Base-by-base conservation (phyloP, 2,113 vertebrate genomes). In the Alces alces region DNA sequence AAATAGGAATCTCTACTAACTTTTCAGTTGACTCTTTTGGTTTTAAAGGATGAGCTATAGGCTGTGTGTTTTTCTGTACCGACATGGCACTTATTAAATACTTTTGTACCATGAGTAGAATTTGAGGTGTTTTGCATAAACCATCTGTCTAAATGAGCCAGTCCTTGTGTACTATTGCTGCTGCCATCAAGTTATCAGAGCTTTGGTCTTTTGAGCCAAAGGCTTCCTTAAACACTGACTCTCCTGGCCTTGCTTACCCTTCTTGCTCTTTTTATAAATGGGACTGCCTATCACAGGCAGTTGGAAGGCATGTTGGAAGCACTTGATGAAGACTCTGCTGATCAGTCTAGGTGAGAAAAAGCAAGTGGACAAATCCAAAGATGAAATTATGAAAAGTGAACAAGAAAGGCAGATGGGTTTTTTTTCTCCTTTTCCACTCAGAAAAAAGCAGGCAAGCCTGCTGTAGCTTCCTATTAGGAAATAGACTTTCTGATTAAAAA, bases 91-190 rank as follows among this genome's bases (percentile, higher is more conserved):
- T 82, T 57, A 25, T 33, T 93, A 84, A 84, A 64, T 90, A 61
- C 92, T 93, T 96, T 57, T 45, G 80, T 78, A 87, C 92, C 11
- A 1, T 52, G n/a, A 96, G 45, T 95, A 95, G 93, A 95, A 95
- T 73, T 70, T 50, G 64, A 96, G 43, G n/a, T 70, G 57, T 95
- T 97, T 95, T 54, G 55, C 64, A 90, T 94, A 83, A 97, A 54
- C 78, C 36, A 55, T 70, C 39, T 16, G 57, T 47, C 55, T 87
- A 28, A 43, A 27, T 0, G 45, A 66, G 43, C 92, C 79, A 70
- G 21, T 85, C 23, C 50, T 25, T 17, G 47, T 60, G 85, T 36
- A 50, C 13, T 64, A 2, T 28, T 58, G 25, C 66, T 3, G 66
- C 60, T 15, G 33, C 36, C 45, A 36, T 78, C 27, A 7, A 23